Evolutionary conservation across 2,113 vertebrate genomes (phyloP).

Genomic region (Phylloscopus trochilus): DNA sequence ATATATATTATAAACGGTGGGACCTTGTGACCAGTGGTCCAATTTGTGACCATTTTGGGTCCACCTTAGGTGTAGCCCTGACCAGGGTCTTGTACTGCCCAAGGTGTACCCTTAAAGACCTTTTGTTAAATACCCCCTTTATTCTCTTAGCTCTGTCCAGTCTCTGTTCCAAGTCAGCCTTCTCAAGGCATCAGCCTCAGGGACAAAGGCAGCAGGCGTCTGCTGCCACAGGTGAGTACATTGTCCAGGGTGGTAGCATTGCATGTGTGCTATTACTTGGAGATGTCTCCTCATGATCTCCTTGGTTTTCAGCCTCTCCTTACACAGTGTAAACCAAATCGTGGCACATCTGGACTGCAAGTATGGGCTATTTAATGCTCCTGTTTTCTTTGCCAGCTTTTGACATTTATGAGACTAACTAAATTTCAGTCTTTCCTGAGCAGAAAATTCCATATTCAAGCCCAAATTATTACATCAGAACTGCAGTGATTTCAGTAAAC

Average conservation of each 20-base stretch:
- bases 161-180: background rate
- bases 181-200: background rate
- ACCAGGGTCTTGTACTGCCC: background rate
- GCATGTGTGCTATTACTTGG: background rate
- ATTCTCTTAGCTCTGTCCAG: background rate
- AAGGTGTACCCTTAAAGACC: background rate
- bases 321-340: background rate
- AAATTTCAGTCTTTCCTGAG: background rate
- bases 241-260: background rate
- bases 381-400: background rate
- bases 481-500: background rate
- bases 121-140: background rate
- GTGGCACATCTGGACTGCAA: background rate
- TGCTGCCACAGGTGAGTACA: rapidly evolving
- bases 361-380: background rate
- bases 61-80: background rate
- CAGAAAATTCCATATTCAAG: background rate
- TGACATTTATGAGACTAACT: background rate
- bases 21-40: background rate
- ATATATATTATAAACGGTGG: background rate
- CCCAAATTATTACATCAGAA: background rate
- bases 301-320: background rate
- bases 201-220: background rate
- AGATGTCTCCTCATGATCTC: background rate
- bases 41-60: background rate